Percentiles rank a stretch among this genome's conserved stretches.
phyloP scores from a whole-genome alignment of 1,140 invertebrate species.

The Psilanteris sp. region DNA sequence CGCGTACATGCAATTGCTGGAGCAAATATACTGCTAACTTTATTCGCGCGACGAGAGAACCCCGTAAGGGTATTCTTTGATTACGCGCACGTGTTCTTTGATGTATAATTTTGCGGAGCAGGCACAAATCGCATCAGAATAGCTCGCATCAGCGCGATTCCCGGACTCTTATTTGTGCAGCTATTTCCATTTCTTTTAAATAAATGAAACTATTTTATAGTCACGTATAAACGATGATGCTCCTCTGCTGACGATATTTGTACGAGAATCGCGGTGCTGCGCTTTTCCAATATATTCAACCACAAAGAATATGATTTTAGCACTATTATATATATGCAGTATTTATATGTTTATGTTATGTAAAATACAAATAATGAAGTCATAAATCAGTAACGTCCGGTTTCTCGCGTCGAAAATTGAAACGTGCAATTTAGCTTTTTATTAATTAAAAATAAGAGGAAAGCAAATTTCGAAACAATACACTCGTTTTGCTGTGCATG shows the following conservation, averaged over 20 bases:
- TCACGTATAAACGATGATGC: conserved; percentile 11
- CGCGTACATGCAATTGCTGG: conserved; percentile 9
- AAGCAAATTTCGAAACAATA: too few relatives aligned
- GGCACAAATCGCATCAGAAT: conserved; percentile 24
- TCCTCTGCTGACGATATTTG: conserved; percentile 3
- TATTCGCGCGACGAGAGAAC: conserved; percentile 8
- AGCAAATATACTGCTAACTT: conserved; percentile 4
- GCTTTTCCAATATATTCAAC: conserved; percentile 17
- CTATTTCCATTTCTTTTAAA: conserved; percentile 33
- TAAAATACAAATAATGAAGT: conserved; percentile 9
- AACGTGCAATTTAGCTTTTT: background rate
- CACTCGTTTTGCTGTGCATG: too few relatives aligned
- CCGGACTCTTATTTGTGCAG: conserved; percentile 17
- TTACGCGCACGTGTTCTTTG: conserved; percentile 30
- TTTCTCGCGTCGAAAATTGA: too few relatives aligned
- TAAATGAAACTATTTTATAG: conserved; percentile 40
- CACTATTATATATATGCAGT: too few relatives aligned
- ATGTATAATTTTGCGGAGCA: conserved; percentile 33
- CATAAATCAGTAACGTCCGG: conserved; percentile 7
- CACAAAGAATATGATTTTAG: conserved; percentile 17
- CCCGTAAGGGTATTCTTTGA: conserved; percentile 25
- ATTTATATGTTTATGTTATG: background rate
- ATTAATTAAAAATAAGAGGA: conserved; percentile 1
- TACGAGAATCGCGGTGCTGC: conserved; percentile 2
- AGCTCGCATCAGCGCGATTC: conserved; percentile 36